Evolutionary conservation across 2,113 vertebrate species (phyloP).

Genomic region (Arenaria interpres): DNA sequence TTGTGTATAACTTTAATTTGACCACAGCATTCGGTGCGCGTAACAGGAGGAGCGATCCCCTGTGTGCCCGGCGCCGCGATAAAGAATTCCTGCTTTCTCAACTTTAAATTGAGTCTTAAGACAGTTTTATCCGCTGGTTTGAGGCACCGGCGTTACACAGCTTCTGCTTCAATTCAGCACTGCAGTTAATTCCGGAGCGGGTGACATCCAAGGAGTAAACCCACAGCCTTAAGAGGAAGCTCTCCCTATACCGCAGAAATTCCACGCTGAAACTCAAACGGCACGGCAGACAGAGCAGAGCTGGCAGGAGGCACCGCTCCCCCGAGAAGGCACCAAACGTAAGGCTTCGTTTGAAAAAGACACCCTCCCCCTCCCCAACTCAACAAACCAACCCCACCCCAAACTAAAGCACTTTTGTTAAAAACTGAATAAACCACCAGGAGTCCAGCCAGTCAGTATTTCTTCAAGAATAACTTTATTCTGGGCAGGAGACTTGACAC

Average conservation of each 20-base stretch:
- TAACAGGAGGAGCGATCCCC: too few species aligned
- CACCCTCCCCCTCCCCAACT: background rate
- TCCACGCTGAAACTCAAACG: background rate
- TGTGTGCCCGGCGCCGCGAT: too few species aligned
- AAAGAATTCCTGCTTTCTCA: too few species aligned
- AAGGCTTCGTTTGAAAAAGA: background rate
- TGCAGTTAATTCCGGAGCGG: background rate
- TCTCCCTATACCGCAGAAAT: rapidly evolving
- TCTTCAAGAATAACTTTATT: conserved; percentile 72
- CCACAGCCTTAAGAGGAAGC: rapidly evolving
- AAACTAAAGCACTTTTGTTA: background rate
- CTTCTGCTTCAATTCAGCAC: background rate
- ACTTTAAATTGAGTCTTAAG: too few species aligned
- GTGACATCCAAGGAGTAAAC: background rate
- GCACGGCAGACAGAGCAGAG: background rate
- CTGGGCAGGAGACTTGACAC: conserved; percentile 39
- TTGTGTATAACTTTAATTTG: too few species aligned
- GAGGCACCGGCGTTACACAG: rapidly evolving
- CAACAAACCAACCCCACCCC: background rate
- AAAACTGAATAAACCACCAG: background rate
- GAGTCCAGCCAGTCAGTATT: background rate
- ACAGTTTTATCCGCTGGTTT: too few species aligned
- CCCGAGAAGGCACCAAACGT: background rate
- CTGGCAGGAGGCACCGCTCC: background rate
- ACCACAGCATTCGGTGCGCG: too few species aligned